Evolutionary conservation across 2,113 vertebrate genomes (phyloP).

Genomic region (Collichthys lucidus): DNA sequence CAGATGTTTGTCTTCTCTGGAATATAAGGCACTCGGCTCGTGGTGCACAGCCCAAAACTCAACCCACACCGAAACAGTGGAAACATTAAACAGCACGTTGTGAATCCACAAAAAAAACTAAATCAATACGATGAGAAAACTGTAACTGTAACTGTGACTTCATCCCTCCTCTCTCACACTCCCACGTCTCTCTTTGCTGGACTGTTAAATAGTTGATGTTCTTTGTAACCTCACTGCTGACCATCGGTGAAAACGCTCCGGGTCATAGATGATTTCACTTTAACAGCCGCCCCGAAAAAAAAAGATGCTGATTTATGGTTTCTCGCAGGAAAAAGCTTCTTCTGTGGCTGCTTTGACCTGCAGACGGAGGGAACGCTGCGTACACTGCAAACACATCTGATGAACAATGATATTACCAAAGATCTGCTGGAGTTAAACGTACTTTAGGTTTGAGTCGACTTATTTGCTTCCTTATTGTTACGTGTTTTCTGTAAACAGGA

Average conservation of each 20-base stretch:
- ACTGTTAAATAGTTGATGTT: conserved; percentile 1
- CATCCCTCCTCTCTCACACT: background rate
- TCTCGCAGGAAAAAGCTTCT: background rate
- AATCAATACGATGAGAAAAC: no score
- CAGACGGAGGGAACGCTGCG: no score
- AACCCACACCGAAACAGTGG: no score
- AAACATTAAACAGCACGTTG: background rate
- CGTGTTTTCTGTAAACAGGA: no score
- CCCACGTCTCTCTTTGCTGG: background rate
- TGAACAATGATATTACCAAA: background rate
- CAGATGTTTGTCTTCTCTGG: no score
- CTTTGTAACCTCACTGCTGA: conserved; percentile 12
- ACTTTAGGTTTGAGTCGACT: background rate
- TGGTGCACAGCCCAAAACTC: no score
- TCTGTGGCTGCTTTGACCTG: background rate
- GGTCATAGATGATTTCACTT: conserved; percentile 24
- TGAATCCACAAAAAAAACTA: background rate
- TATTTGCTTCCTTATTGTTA: no score
- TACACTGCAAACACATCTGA: no score
- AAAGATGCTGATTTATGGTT: background rate
- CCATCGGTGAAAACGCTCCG: background rate
- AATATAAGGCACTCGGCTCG: no score
- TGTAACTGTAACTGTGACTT: background rate
- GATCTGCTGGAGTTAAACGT: background rate
- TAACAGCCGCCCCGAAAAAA: background rate